phyloP scores from a whole-genome alignment of 2,113 vertebrate species.

The Oreocharis arfaki region DNA sequence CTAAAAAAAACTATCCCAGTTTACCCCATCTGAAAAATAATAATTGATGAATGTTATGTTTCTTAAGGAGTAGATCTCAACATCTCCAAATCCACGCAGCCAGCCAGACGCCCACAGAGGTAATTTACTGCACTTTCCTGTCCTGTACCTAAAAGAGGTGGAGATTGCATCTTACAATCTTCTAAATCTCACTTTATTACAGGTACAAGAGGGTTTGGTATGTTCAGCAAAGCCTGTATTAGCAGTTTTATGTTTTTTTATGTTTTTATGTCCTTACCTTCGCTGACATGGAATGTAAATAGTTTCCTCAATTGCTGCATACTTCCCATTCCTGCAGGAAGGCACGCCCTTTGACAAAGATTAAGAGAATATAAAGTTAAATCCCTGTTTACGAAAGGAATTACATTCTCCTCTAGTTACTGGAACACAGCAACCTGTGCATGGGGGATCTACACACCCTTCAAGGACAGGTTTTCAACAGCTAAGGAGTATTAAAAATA shows the following conservation, averaged over 20 bases:
- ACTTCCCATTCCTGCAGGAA: constrained; percentile 44
- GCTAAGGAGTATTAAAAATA: background rate
- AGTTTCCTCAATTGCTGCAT: constrained; percentile 59
- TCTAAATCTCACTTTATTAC: background rate
- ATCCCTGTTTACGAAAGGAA: constrained; percentile 15
- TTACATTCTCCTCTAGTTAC: constrained; percentile 6
- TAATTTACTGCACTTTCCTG: background rate
- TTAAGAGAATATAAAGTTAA: constrained; percentile 37
- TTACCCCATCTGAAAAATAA: background rate
- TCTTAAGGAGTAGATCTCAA: background rate
- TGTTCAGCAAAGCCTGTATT: constrained; percentile 13
- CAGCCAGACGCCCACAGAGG: background rate
- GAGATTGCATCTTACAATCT: background rate
- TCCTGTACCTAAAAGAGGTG: background rate
- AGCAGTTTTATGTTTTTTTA: constrained; percentile 31
- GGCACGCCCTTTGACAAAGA: constrained; percentile 51
- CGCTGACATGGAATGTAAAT: constrained; percentile 56
- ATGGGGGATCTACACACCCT: background rate
- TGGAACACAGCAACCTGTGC: background rate
- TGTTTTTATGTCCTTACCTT: constrained; percentile 52
- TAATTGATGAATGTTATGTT: background rate
- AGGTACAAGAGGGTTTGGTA: constrained; percentile 4
- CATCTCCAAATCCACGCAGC: background rate
- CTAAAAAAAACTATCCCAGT: background rate
- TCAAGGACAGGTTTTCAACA: background rate